These are phyloP conservation scores for Acrossocheilus wenchowensis DNA, from an alignment of 2,797 vertebrate genomes.

Conservation along the genomic window DNA sequence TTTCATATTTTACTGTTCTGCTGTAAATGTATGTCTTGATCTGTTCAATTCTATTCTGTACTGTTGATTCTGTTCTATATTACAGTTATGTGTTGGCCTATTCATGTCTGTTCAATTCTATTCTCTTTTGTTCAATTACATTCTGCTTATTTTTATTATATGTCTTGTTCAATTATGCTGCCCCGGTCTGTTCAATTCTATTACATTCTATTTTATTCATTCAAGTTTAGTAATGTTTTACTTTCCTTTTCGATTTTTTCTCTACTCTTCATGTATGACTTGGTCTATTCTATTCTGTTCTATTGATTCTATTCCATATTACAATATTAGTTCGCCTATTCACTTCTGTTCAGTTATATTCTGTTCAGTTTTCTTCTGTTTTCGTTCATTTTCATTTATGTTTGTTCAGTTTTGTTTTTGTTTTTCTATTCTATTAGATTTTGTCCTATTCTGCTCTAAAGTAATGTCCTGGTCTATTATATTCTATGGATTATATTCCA, in stretches of 20 bases:
- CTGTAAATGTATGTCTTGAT: background rate
- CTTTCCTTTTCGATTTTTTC: background rate
- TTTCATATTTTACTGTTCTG: background rate
- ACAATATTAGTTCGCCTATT: background rate
- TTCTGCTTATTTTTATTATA: background rate
- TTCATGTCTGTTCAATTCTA: background rate
- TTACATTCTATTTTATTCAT: background rate
- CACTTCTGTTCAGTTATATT: background rate
- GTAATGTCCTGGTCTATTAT: background rate
- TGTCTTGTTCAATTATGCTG: background rate
- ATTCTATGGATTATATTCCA: background rate
- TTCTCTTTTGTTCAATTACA: background rate
- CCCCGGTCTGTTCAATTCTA: background rate
- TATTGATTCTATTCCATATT: background rate
- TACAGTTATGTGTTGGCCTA: background rate
- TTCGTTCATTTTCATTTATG: background rate
- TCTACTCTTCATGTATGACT: background rate
- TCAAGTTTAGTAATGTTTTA: background rate
- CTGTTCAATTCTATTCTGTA: background rate
- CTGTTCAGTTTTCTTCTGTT: background rate
- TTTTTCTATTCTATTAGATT: background rate
- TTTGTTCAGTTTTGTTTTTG: background rate
- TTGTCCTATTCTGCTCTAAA: background rate
- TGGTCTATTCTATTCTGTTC: background rate
- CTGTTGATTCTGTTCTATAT: background rate